Evolutionary conservation across 1,140 invertebrate species (phyloP).

Genomic region (Yoshiicerus persimilis): DNA sequence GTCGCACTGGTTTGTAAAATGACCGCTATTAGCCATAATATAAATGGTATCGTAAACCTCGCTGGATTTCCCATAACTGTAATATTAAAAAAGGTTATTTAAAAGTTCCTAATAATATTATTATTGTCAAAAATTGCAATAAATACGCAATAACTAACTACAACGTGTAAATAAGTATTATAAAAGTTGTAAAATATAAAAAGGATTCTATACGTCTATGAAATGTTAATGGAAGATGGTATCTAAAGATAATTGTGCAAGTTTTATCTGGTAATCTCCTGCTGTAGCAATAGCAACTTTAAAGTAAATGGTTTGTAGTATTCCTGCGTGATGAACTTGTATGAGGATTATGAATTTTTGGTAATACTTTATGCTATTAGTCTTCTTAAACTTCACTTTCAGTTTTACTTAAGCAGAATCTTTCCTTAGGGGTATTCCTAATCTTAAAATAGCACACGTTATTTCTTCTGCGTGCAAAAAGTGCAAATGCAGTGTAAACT

Average conservation of each 20-base stretch:
- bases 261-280: too few species aligned
- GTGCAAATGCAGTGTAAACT: too few species aligned
- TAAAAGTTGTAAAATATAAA: background rate
- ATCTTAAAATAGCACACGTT: background rate
- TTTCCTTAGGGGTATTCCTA: too few species aligned
- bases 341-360: too few species aligned
- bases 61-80: background rate
- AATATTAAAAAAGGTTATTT: background rate
- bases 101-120: background rate
- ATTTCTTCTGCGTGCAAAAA: background rate
- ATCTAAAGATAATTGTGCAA: too few species aligned
- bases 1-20: background rate
- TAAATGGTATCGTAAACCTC: background rate
- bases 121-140: background rate
- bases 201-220: background rate
- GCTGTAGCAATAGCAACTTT: slow-evolving; percentile 5
- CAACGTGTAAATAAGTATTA: too few species aligned
- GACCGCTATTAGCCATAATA: background rate
- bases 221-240: background rate
- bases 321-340: background rate
- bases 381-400: too few species aligned
- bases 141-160: background rate
- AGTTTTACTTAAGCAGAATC: too few species aligned
- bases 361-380: too few species aligned
- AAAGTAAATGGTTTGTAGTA: background rate